These are phyloP conservation scores for Coendou prehensilis DNA, from an alignment of 2,797 vertebrate genomes.

Conservation along the genomic window DNA sequence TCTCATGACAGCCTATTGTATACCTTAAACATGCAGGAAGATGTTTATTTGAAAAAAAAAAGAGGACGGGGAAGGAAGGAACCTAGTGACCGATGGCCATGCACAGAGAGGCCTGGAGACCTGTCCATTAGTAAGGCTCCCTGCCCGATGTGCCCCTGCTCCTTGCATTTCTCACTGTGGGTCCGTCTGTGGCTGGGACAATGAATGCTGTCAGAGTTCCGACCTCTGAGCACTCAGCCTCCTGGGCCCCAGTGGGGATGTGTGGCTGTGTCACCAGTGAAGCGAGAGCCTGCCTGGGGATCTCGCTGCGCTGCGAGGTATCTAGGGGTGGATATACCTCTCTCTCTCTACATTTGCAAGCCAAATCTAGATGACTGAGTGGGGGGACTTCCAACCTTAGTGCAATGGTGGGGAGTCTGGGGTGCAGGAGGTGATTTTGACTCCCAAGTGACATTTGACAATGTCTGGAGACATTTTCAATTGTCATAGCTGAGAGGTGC, in stretches of 20 bases:
- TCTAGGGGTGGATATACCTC: rapidly evolving
- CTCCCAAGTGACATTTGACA: background rate
- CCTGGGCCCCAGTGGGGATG: background rate
- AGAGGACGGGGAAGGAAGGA: background rate
- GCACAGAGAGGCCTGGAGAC: background rate
- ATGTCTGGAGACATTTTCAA: background rate
- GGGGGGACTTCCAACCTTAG: background rate
- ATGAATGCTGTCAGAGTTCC: background rate
- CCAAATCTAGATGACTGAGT: background rate
- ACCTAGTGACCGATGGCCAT: background rate
- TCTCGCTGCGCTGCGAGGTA: background rate
- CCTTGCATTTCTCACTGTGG: background rate
- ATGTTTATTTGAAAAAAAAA: background rate
- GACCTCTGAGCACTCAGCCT: background rate
- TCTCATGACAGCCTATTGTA: background rate
- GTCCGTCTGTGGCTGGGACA: background rate
- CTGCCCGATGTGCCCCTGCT: rapidly evolving
- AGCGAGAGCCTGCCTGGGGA: background rate
- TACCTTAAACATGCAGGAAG: background rate
- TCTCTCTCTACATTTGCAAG: background rate
- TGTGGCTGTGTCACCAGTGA: background rate
- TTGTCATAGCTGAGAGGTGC: background rate
- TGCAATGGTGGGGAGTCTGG: background rate
- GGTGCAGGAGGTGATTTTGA: background rate
- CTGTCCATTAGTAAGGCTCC: background rate